Evolutionary conservation across 2,113 vertebrate species (phyloP).

Genomic region (Bos javanicus): DNA sequence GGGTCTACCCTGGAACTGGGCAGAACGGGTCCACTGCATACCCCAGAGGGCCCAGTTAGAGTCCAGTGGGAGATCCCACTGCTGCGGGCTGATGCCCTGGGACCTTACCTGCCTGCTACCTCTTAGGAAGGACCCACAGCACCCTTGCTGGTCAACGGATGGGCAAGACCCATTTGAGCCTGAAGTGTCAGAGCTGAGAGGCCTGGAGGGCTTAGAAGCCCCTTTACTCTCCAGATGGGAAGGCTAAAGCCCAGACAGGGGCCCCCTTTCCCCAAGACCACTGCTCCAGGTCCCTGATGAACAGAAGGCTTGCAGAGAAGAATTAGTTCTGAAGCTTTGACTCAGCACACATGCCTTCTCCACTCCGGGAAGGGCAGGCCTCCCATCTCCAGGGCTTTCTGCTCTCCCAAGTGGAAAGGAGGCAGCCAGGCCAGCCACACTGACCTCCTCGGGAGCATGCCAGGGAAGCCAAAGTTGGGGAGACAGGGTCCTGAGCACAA

Average conservation of each 20-base stretch:
- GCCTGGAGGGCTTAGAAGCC: neutral
- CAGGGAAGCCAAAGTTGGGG: neutral
- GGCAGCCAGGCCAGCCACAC: neutral
- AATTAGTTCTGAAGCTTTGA: neutral
- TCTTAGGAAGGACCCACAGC: neutral
- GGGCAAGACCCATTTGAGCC: neutral
- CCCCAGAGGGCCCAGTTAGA: neutral
- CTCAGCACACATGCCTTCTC: neutral
- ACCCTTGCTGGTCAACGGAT: neutral
- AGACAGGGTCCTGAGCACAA: neutral
- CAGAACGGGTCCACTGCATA: too few species aligned
- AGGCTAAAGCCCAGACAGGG: neutral
- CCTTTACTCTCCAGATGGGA: neutral
- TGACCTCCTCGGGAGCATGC: neutral
- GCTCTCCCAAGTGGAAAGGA: fast-evolving
- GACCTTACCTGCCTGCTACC: neutral
- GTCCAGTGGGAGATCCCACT: fast-evolving
- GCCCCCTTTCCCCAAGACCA: neutral
- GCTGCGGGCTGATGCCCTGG: fast-evolving
- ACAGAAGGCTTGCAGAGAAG: neutral
- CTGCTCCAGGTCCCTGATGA: neutral
- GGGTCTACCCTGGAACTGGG: neutral
- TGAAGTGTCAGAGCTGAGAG: neutral
- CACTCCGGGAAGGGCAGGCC: neutral
- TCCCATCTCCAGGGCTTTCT: neutral